Percentiles rank a stretch among this genome's conserved stretches.
These are phyloP conservation scores for Tyrophagus putrescentiae DNA, from an alignment of 1,140 invertebrate genomes.

Conservation along the genomic window DNA sequence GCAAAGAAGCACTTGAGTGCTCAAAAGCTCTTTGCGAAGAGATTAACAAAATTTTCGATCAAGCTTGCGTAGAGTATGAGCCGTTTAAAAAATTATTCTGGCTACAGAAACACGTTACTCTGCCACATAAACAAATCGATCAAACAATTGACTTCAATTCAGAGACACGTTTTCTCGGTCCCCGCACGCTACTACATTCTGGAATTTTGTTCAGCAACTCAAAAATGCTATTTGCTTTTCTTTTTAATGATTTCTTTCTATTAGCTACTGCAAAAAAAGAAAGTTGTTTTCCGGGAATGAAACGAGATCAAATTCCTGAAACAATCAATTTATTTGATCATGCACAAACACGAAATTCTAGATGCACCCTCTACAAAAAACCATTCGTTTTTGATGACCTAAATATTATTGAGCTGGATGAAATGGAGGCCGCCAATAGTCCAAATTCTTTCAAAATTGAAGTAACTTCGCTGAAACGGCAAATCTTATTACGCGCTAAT, in stretches of 20 bases:
- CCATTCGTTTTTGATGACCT: slow-evolving; percentile 55
- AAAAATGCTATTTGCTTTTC: slow-evolving; percentile 59
- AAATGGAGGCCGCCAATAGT: neutral
- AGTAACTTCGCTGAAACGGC: neutral
- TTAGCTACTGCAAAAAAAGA: slow-evolving; percentile 31
- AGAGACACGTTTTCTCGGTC: slow-evolving; percentile 40
- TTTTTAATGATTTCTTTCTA: slow-evolving; percentile 65
- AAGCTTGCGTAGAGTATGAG: slow-evolving; percentile 56
- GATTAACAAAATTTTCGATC: slow-evolving; percentile 41
- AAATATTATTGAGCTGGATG: neutral
- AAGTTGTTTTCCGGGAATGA: slow-evolving; percentile 39
- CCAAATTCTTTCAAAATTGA: neutral
- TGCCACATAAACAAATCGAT: neutral
- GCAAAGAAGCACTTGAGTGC: slow-evolving; percentile 51
- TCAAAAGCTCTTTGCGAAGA: slow-evolving; percentile 57
- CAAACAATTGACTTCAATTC: slow-evolving; percentile 10
- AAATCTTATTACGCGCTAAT: neutral
- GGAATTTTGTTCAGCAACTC: slow-evolving; percentile 52
- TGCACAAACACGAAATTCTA: slow-evolving; percentile 45
- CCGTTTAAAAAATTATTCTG: slow-evolving; percentile 62
- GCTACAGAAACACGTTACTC: slow-evolving; percentile 49
- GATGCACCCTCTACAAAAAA: slow-evolving; percentile 62
- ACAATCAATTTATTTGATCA: slow-evolving; percentile 43
- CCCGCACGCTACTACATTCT: slow-evolving; percentile 53
- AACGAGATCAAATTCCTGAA: slow-evolving; percentile 33